A percentile compares a stretch with the other conserved stretches of the same genome.
These are phyloP conservation scores for Aepyceros melampus DNA, from an alignment of 2,113 vertebrate species.

Conservation along the genomic window DNA sequence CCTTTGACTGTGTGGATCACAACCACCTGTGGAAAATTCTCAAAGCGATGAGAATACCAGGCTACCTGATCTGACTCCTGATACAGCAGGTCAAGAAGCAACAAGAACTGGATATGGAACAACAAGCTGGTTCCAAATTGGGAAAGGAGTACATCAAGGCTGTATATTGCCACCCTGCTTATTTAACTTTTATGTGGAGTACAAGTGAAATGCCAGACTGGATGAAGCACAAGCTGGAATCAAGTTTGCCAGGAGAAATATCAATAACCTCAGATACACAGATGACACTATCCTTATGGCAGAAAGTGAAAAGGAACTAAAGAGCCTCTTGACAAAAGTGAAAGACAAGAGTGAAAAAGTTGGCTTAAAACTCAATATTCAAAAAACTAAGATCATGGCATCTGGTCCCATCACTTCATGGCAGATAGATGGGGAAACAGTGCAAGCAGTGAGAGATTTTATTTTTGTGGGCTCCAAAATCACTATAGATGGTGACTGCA, in stretches of 20 bases:
- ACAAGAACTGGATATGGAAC: background rate
- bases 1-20: background rate
- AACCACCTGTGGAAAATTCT: background rate
- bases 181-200: background rate
- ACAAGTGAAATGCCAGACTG: background rate
- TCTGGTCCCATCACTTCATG: background rate
- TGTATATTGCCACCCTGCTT: background rate
- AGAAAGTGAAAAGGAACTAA: background rate
- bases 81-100: background rate
- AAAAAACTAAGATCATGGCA: background rate
- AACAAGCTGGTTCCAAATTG: background rate
- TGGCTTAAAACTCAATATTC: background rate
- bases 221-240: background rate
- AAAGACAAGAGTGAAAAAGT: background rate
- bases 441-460: background rate
- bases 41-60: background rate
- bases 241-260: background rate
- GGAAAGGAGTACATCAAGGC: background rate
- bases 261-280: background rate
- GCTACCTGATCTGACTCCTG: background rate
- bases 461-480: background rate
- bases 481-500: background rate
- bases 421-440: background rate
- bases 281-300: background rate
- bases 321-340: background rate